Conservation (phyloP, 2,797 vertebrate genomes). For the Lacerta viridis region DNA sequence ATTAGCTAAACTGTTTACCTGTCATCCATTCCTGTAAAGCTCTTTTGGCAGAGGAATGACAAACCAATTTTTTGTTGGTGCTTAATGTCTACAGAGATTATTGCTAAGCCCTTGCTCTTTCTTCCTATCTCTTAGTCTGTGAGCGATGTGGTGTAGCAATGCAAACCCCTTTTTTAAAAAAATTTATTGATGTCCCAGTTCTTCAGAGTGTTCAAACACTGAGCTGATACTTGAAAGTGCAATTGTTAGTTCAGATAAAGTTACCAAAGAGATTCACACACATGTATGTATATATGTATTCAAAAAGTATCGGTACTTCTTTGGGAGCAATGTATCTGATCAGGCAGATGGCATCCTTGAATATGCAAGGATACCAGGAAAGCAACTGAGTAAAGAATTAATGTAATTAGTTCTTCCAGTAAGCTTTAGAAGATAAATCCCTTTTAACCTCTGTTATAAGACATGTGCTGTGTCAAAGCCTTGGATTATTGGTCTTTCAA, state of each 20-base stretch:
- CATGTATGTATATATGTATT: too few species aligned
- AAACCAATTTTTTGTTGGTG: conserved; percentile 49
- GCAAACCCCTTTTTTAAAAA: neutral
- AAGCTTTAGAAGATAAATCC: conserved; percentile 70
- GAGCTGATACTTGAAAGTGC: neutral
- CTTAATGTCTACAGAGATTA: conserved; percentile 49
- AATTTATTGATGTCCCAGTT: conserved; percentile 30
- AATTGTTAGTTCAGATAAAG: neutral
- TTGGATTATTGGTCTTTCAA: conserved; percentile 70
- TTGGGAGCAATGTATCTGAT: conserved; percentile 52
- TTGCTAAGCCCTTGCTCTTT: conserved; percentile 52
- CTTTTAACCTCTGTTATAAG: conserved; percentile 70
- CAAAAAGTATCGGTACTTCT: conserved; percentile 48
- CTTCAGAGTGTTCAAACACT: neutral
- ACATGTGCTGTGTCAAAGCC: conserved; percentile 64
- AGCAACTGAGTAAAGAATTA: conserved; percentile 59
- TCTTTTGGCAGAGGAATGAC: conserved; percentile 51
- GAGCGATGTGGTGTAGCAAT: neutral
- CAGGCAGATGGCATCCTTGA: conserved; percentile 58
- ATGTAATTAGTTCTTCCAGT: conserved; percentile 67
- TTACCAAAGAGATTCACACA: neutral
- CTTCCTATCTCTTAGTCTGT: conserved; percentile 31
- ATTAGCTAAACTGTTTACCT: neutral
- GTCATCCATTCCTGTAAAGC: conserved; percentile 35
- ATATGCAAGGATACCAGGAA: conserved; percentile 46